Percentiles rank a stretch among this genome's conserved stretches.
Conservation (phyloP, 2,797 vertebrate genomes). For the Acrossocheilus wenchowensis region DNA sequence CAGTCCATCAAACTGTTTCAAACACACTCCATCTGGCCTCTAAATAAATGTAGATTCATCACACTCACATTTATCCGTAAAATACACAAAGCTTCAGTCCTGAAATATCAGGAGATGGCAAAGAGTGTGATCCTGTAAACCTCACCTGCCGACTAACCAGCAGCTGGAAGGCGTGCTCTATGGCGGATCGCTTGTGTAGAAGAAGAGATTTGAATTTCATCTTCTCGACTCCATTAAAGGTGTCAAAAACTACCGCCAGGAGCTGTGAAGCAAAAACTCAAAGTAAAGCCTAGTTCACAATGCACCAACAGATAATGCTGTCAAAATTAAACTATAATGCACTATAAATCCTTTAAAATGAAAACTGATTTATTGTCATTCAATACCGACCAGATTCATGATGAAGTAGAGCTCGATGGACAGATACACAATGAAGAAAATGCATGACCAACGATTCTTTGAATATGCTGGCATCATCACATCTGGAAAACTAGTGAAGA, state of each 20-base stretch:
- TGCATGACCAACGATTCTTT: constrained; percentile 92
- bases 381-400: constrained; percentile 91
- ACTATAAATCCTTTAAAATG: neutral
- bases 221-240: constrained; percentile 96
- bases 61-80: neutral
- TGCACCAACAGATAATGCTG: neutral
- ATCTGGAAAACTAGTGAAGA: constrained; percentile 89
- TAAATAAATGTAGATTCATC: constrained; percentile 64
- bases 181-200: constrained; percentile 92
- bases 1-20: constrained; percentile 94
- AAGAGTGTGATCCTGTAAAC: neutral
- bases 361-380: neutral
- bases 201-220: constrained; percentile 96
- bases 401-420: constrained; percentile 99
- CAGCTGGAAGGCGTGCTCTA: constrained; percentile 90
- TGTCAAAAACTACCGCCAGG: constrained; percentile 96
- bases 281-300: neutral
- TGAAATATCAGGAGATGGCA: neutral
- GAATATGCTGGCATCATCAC: constrained; percentile 99
- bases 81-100: constrained; percentile 18
- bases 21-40: constrained; percentile 88
- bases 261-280: constrained; percentile 77
- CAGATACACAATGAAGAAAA: constrained; percentile 98
- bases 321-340: neutral
- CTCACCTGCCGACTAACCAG: constrained; percentile 89